A percentile compares a stretch with the other conserved stretches of the same genome.
Conservation (phyloP, 2,888 invertebrate genomes). For the Eristalis pertinax region DNA sequence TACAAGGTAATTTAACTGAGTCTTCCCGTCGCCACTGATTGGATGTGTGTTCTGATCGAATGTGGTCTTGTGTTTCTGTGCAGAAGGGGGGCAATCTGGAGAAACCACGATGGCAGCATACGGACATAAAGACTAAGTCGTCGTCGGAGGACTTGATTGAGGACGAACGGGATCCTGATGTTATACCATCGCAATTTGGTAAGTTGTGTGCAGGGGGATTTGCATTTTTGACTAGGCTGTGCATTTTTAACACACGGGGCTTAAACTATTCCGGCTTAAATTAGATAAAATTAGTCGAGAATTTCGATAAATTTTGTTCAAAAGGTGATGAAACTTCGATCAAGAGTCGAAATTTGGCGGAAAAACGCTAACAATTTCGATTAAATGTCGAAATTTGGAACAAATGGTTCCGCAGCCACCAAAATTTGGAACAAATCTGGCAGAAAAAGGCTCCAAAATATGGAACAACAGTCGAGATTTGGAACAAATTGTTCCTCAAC, state of each 20-base stretch:
- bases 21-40: too few relatives aligned
- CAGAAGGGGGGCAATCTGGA: slow-evolving; percentile 78
- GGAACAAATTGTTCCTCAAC: too few relatives aligned
- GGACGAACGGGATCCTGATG: slow-evolving; percentile 85
- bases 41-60: not conserved
- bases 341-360: too few relatives aligned
- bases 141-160: slow-evolving; percentile 80
- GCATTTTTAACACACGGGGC: slow-evolving; percentile 61
- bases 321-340: too few relatives aligned
- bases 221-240: not conserved
- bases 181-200: slow-evolving; percentile 90
- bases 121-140: slow-evolving; percentile 81
- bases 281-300: not conserved
- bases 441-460: too few relatives aligned
- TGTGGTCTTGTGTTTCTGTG: slow-evolving; percentile 13
- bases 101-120: slow-evolving; percentile 82
- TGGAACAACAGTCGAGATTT: too few relatives aligned
- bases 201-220: slow-evolving; percentile 71
- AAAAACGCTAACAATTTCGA: too few relatives aligned
- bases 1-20: slow-evolving; percentile 77
- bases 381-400: too few relatives aligned
- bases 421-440: too few relatives aligned
- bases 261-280: too few relatives aligned
- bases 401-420: too few relatives aligned
- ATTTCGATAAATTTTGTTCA: too few relatives aligned